Evolutionary conservation across 2,888 invertebrate genomes (phyloP), one percentile per base, ranked within the genome.

Genomic region (Apamea anceps): DNA sequence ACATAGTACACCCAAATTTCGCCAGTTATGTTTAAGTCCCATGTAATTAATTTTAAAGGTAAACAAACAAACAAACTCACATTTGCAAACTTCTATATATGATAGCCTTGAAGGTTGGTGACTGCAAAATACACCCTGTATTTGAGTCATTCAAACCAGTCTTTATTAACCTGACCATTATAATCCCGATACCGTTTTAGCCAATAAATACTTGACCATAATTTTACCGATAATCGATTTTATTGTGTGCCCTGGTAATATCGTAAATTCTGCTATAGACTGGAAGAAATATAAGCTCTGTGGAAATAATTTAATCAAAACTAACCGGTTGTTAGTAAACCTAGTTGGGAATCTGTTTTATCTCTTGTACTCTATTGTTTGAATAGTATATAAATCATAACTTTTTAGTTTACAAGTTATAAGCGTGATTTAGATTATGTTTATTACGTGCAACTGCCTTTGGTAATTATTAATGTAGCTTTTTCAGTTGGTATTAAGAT

Each of bases 271-370:
- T 71, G 48, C 28, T 67, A 60, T 51, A 71, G 77, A 80, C 45
- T 75, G 72, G 77, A 85, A 87, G 88, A 85, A 80, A 85, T 89
- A 87, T 76, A 80, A 85, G 75, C 48, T 67, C 28, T 62, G 72
- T 37, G 54, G 57, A 74, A 67, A 82, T 85, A 79, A 79, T 81
- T 82, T 83, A 80, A 82, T 87, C 77, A 82, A 42, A 87, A 82
- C 72, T 73, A 75, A 78, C 68, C 28, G 74, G n/a, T 60, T 21
- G 42, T 37, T 1, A 63, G 42, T 62, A 68, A 79, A 77, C 71
- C 81, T 80, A 71, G 77, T 80, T 79, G 25, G 28, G 67, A 57
- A 77, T 77, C 45, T 66, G 71, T 77, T 87, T 76, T 75, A 88
- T 65, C 79, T 78, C 18, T 45, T 28, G 7, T 60, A 32, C 77